These are phyloP conservation scores for Opisthocomus hoazin DNA, from an alignment of 2,113 vertebrate genomes.

Conservation along the genomic window DNA sequence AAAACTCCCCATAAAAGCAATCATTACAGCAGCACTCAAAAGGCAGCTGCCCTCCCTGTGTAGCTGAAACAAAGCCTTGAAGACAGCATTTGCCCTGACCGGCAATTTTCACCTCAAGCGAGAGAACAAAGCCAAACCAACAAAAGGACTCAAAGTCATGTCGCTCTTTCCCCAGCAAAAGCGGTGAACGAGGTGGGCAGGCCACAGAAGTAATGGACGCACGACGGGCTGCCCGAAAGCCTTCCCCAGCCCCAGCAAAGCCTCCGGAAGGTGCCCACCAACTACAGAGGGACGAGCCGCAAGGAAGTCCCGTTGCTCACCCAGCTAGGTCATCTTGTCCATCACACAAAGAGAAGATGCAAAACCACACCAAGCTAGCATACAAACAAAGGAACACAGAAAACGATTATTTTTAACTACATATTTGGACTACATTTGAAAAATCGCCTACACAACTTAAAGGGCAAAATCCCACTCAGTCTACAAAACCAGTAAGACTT, in stretches of 20 bases:
- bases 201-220: rapidly evolving
- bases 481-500: not conserved
- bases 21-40: not conserved
- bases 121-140: not conserved
- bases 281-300: not conserved
- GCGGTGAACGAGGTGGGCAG: not conserved
- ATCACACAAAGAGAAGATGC: not conserved
- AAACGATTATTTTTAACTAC: not conserved
- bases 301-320: not conserved
- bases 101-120: not conserved
- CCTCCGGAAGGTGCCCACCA: not conserved
- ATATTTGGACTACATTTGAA: not conserved
- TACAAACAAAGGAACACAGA: not conserved
- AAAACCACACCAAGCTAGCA: not conserved
- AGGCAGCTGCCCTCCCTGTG: not conserved
- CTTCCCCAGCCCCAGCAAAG: not conserved
- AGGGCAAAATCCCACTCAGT: not conserved
- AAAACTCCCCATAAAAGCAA: not conserved
- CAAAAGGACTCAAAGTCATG: not conserved
- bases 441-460: not conserved
- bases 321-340: not conserved
- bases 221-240: not conserved
- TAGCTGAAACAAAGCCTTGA: not conserved
- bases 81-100: not conserved
- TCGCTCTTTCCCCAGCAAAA: not conserved